Conservation (phyloP, 2,888 invertebrate genomes). For the Phyllotreta striolata region DNA sequence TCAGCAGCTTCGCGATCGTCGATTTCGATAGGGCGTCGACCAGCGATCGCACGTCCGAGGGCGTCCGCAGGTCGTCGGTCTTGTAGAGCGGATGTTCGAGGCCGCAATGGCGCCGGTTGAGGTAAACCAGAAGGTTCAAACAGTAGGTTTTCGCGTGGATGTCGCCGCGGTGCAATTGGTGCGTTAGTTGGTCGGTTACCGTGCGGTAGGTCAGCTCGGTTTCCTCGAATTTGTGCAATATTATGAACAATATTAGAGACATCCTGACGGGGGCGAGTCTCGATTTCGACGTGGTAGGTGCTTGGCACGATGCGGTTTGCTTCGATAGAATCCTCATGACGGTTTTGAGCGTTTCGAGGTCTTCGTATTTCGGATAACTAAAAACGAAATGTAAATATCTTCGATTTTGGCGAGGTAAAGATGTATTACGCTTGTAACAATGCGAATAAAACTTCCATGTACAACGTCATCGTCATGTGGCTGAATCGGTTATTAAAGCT, state of each 20-base stretch:
- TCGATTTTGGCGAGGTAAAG: no score
- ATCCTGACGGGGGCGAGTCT: slow-evolving; percentile 43
- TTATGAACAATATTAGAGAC: slow-evolving; percentile 46
- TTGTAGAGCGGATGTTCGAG: slow-evolving; percentile 46
- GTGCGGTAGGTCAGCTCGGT: slow-evolving; percentile 46
- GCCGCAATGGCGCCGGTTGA: slow-evolving; percentile 45
- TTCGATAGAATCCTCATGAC: slow-evolving; percentile 33
- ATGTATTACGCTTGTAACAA: slow-evolving; percentile 46
- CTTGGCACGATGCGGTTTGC: slow-evolving; percentile 31
- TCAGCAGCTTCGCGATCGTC: slow-evolving; percentile 45
- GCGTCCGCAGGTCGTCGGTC: slow-evolving; percentile 47
- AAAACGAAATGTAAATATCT: no score
- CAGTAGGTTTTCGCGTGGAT: slow-evolving; percentile 46
- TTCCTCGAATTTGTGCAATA: slow-evolving; percentile 50
- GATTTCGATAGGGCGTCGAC: slow-evolving; percentile 43
- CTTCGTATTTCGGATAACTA: no score
- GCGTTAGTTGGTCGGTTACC: slow-evolving; percentile 46
- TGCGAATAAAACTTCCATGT: slow-evolving; percentile 53
- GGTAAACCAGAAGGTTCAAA: slow-evolving; percentile 47
- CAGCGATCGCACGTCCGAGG: slow-evolving; percentile 41
- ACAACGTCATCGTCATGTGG: slow-evolving; percentile 52
- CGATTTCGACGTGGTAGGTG: slow-evolving; percentile 38
- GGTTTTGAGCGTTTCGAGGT: no score
- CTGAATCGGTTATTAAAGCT: slow-evolving; percentile 48
- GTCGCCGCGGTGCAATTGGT: slow-evolving; percentile 45